Conservation (phyloP, 2,113 vertebrate genomes). For the Piliocolobus tephrosceles region DNA sequence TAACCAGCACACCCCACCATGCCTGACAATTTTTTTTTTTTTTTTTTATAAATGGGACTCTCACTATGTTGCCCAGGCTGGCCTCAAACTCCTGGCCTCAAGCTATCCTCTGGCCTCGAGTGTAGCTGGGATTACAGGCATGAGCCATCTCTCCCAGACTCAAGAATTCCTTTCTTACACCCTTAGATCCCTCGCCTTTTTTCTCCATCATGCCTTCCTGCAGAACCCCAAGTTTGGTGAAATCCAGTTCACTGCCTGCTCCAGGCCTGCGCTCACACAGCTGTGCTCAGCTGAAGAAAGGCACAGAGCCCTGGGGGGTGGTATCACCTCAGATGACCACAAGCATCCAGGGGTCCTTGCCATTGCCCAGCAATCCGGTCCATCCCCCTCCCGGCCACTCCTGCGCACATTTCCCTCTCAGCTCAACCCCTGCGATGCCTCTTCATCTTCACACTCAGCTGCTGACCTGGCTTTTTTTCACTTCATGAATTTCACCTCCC, state of each 20-base stretch:
- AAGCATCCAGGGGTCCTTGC: accelerated
- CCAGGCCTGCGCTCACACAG: too few relatives aligned
- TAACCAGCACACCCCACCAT: too few relatives aligned
- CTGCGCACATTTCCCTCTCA: not conserved
- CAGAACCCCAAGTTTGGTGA: too few relatives aligned
- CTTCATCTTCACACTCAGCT: not conserved
- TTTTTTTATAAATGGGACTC: too few relatives aligned
- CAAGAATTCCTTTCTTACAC: not conserved
- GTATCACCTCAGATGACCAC: not conserved
- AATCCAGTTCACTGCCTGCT: too few relatives aligned
- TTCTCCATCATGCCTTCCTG: not conserved
- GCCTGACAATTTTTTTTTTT: too few relatives aligned
- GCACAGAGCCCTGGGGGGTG: not conserved
- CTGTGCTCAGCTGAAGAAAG: not conserved
- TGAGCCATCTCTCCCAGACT: too few relatives aligned
- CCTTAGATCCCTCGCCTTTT: not conserved
- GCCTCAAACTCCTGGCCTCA: too few relatives aligned
- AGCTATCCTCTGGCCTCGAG: too few relatives aligned
- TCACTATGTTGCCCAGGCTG: too few relatives aligned
- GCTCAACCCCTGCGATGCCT: not conserved
- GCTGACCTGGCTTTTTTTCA: not conserved
- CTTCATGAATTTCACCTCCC: not conserved
- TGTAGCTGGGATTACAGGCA: too few relatives aligned
- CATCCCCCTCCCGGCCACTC: accelerated
- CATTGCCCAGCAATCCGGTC: accelerated